Evolutionary conservation across 2,113 vertebrate genomes (phyloP), one percentile per base, ranked within the genome.

Genomic region (Malurus alboscapulatus): DNA sequence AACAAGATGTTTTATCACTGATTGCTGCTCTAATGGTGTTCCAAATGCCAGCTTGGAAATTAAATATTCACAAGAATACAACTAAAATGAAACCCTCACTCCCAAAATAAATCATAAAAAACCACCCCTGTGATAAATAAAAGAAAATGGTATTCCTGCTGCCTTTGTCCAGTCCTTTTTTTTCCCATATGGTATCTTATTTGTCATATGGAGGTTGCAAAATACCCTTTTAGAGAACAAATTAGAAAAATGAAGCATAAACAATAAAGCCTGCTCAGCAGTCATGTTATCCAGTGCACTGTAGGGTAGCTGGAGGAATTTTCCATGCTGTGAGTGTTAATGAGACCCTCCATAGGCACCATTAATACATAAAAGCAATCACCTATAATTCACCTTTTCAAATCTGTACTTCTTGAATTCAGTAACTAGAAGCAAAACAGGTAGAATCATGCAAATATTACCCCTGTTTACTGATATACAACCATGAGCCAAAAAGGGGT

Each of bases 301-400:
- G 58, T 84, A 61, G 92, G 94, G 57, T 93, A 94, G 85, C 94
- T 95, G 78, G 68, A 96, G 94, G 92, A 94, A 89, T 87, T 95
- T 78, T 87, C 82, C 96, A 94, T 94, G 97, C 97, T 97, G 96
- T 74, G 97, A 8, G 76, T 96, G 94, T 94, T 97, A 97, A 97
- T 97, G 94, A 98, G 95, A 92, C 81, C 92, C 86, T 97, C 87
- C 87, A 90, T 62, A 85, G 88, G 85, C 76, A 91, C 85, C 57
- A 76, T 74, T 97, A 96, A 93, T 95, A 92, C 89, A 94, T 93
- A 95, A 97, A 97, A 97, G 93, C 82, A 93, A 96, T 95, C 91
- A 95, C 76, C 91, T 94, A 82, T 93, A 95, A 96, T 68, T 96
- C 96, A 96, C 75, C 90, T 69, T 95, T 87, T 92, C 88, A 76